Percentiles rank a stretch among this genome's conserved stretches.
Conservation (phyloP, 1,140 invertebrate species). For the Diploscapter pachys region DNA sequence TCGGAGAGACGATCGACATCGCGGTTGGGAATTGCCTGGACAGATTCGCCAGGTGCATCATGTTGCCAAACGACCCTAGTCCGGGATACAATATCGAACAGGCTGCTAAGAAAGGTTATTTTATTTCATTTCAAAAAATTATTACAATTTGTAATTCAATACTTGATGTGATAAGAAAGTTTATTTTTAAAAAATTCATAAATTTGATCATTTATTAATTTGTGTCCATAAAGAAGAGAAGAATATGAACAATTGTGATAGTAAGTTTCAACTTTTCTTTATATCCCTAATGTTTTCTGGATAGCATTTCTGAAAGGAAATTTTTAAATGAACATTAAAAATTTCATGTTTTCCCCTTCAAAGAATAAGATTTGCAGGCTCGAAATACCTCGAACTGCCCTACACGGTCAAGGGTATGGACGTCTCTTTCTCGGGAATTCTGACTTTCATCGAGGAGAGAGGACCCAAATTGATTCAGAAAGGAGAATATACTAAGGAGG, state of each 20-base stretch:
- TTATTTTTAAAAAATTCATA: no score
- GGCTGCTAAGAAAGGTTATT: conserved; percentile 77
- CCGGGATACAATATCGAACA: conserved; percentile 99
- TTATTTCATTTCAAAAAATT: neutral
- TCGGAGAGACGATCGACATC: conserved; percentile 99
- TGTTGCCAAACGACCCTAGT: conserved; percentile 97
- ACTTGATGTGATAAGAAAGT: neutral
- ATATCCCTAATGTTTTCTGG: no score
- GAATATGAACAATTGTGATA: no score
- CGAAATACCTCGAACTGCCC: conserved; percentile 79
- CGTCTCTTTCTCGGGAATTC: conserved; percentile 94
- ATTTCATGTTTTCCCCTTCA: no score
- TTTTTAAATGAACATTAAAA: no score
- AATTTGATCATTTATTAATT: no score
- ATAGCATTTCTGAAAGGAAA: no score
- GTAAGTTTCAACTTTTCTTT: no score
- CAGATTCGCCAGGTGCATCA: conserved; percentile 88
- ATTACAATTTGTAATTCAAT: no score
- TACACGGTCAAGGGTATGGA: conserved; percentile 98
- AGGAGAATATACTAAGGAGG: conserved; percentile 74
- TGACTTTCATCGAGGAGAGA: conserved; percentile 84
- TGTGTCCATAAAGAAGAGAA: no score
- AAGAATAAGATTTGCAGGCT: conserved; percentile 60
- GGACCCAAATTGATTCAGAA: conserved; percentile 62
- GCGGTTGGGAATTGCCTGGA: conserved; percentile 98